Conservation (phyloP, 2,113 vertebrate genomes). For the Rhinoptilus africanus region DNA sequence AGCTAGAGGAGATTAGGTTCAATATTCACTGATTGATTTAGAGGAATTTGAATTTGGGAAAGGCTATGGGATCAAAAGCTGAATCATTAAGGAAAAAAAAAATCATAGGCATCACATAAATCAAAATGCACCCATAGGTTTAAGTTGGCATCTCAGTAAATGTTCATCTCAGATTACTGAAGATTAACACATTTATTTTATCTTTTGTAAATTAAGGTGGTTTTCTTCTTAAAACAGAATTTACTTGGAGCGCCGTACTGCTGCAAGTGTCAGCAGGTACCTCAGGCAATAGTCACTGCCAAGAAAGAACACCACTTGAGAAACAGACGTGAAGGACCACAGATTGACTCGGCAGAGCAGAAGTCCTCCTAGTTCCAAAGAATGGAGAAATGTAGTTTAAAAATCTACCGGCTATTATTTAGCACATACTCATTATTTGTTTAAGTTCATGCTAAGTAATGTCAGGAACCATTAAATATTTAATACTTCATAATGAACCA, state of each 20-base stretch:
- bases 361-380: not conserved
- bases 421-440: not conserved
- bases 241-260: not conserved
- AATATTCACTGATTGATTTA: not conserved
- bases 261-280: not conserved
- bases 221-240: not conserved
- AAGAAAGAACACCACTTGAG: not conserved
- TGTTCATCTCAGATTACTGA: not conserved
- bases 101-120: not conserved
- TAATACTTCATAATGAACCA: not conserved
- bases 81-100: not conserved
- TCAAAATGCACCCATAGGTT: not conserved
- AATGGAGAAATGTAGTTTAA: not conserved
- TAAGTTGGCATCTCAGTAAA: not conserved
- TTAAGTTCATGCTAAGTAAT: not conserved
- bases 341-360: not conserved
- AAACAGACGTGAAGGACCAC: not conserved
- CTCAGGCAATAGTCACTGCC: not conserved
- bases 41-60: not conserved
- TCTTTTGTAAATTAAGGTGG: not conserved
- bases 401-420: not conserved
- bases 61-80: not conserved
- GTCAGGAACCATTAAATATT: not conserved
- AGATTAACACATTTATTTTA: not conserved
- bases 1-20: not conserved